phyloP scores from a whole-genome alignment of 2,888 invertebrate species.

The Allolobophora icterica region DNA sequence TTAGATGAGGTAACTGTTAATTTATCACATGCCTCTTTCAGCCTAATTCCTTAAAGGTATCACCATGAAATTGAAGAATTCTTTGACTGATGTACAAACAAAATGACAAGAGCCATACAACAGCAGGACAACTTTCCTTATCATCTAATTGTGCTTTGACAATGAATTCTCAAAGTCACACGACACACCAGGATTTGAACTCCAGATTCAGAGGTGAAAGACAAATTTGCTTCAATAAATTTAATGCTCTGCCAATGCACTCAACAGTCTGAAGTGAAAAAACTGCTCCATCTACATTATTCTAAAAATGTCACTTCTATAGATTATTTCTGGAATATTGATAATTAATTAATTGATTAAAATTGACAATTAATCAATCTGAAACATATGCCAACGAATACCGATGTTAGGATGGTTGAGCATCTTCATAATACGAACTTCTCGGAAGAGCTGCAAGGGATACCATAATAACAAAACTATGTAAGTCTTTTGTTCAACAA shows the following conservation, averaged over 20 bases:
- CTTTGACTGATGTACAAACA: not conserved
- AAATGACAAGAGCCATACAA: no score
- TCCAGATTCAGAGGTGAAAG: no score
- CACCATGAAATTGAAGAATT: not conserved
- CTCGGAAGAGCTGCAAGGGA: constrained; percentile 45
- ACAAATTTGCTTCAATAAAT: no score
- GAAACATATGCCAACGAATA: constrained; percentile 18
- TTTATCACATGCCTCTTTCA: not conserved
- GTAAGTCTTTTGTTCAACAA: not conserved
- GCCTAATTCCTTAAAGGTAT: not conserved
- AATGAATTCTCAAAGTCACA: not conserved
- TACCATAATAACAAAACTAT: not conserved
- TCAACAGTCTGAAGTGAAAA: not conserved
- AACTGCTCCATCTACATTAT: not conserved
- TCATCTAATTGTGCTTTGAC: no score
- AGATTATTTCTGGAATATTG: not conserved
- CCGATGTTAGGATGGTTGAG: constrained; percentile 51
- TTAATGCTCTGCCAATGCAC: not conserved
- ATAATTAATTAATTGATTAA: not conserved
- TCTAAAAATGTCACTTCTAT: not conserved
- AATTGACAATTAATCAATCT: not conserved
- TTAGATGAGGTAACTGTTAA: not conserved
- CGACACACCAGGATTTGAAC: not conserved
- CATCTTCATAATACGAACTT: constrained; percentile 50
- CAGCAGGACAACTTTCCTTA: no score